phyloP scores from a whole-genome alignment of 2,888 invertebrate species.

The Julus scandinavius region DNA sequence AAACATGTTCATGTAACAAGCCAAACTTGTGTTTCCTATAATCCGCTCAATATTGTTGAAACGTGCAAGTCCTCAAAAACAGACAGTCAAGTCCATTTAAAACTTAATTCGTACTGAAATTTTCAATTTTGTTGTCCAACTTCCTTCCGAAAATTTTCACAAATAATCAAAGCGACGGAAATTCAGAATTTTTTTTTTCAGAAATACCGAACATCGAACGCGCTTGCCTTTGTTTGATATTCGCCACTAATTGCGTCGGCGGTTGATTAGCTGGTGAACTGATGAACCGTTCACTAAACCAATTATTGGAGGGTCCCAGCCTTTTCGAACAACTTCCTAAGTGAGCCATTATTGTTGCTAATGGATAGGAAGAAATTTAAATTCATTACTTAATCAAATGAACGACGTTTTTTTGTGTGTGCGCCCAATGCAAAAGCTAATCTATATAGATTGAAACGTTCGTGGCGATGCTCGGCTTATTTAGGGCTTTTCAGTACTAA shows the following conservation, averaged over 20 bases:
- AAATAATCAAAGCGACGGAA: background rate
- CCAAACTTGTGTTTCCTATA: too few relatives aligned
- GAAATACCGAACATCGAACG: background rate
- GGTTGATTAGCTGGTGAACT: conserved; percentile 8
- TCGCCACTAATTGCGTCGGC: conserved; percentile 33
- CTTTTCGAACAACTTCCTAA: conserved; percentile 27
- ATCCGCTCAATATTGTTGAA: too few relatives aligned
- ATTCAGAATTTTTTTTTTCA: background rate
- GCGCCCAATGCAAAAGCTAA: background rate
- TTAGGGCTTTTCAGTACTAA: background rate
- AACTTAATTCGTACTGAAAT: too few relatives aligned
- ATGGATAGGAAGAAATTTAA: conserved; percentile 27
- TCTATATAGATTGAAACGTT: conserved; percentile 14
- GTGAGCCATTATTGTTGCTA: conserved; percentile 20
- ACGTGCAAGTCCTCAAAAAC: too few relatives aligned
- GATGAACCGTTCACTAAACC: conserved; percentile 14
- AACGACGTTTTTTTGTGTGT: background rate
- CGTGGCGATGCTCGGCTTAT: conserved; percentile 4
- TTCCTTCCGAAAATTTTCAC: background rate
- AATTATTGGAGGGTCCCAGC: background rate
- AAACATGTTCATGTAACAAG: too few relatives aligned
- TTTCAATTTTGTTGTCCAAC: background rate
- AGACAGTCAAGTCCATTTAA: too few relatives aligned
- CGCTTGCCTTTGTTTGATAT: conserved; percentile 9
- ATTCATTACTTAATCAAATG: conserved; percentile 33